A percentile compares a stretch with the other conserved stretches of the same genome.
phyloP scores from a whole-genome alignment of 1,140 invertebrate species.

The Brachionus rotundiformis region DNA sequence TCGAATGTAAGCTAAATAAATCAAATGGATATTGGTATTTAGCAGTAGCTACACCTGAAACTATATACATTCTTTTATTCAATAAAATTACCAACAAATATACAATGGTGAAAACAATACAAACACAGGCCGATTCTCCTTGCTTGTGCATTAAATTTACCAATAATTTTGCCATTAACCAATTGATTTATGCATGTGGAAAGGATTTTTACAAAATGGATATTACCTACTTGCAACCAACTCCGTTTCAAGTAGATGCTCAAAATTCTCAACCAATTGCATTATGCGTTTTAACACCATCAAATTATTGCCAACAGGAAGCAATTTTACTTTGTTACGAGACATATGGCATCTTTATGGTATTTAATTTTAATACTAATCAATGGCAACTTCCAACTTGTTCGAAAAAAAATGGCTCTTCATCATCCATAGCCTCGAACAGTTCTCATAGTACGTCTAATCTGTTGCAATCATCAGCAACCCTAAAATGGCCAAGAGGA shows the following conservation, averaged over 20 bases:
- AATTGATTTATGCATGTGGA: slow-evolving; percentile 43
- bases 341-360: slow-evolving; percentile 31
- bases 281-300: slow-evolving; percentile 28
- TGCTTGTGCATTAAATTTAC: slow-evolving; percentile 49
- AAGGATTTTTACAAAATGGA: slow-evolving; percentile 50
- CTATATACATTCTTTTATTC: slow-evolving; percentile 34
- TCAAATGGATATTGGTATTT: slow-evolving; percentile 47
- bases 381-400: slow-evolving; percentile 32
- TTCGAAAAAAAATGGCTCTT: slow-evolving; percentile 20
- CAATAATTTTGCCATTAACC: slow-evolving; percentile 38
- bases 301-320: slow-evolving; percentile 42
- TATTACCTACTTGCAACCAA: slow-evolving; percentile 28
- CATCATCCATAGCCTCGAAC: slow-evolving; percentile 22
- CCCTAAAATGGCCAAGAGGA: slow-evolving; percentile 46
- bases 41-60: slow-evolving; percentile 43
- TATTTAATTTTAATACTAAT: slow-evolving; percentile 42
- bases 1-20: slow-evolving; percentile 36
- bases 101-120: slow-evolving; percentile 47
- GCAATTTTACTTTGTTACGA: slow-evolving; percentile 41
- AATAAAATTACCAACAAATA: slow-evolving; percentile 48
- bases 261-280: slow-evolving; percentile 15
- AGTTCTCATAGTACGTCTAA: background rate
- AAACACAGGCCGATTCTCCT: slow-evolving; percentile 33
- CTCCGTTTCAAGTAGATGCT: slow-evolving; percentile 3
- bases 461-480: background rate